phyloP scores from a whole-genome alignment of 2,113 vertebrate species.

The Corythornis madagascariensis region DNA sequence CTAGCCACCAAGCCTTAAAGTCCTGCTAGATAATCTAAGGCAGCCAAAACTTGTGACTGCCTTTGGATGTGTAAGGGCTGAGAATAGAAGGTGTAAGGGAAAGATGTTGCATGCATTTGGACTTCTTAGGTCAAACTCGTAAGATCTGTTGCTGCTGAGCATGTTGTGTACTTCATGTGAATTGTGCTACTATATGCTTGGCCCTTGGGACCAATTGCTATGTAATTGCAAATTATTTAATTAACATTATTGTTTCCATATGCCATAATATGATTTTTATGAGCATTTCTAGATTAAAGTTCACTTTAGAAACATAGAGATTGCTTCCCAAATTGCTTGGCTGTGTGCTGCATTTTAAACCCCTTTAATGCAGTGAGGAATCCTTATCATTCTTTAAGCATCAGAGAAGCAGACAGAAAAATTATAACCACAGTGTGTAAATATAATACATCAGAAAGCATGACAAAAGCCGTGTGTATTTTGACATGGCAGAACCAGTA shows the following conservation, averaged over 20 bases:
- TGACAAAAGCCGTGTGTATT: slow-evolving; percentile 2
- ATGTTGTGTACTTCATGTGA: background rate
- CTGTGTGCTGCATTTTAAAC: slow-evolving; percentile 51
- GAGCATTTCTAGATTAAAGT: slow-evolving; percentile 67
- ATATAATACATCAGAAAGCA: slow-evolving; percentile 1
- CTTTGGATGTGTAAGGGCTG: background rate
- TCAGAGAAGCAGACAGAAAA: slow-evolving; percentile 17
- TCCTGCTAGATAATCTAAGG: background rate
- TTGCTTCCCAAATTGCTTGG: slow-evolving; percentile 59
- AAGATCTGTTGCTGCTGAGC: background rate
- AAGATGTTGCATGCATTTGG: background rate
- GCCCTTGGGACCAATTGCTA: slow-evolving; percentile 46
- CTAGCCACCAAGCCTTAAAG: background rate
- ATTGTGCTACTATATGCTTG: slow-evolving; percentile 31
- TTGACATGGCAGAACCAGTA: background rate
- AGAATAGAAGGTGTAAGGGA: background rate
- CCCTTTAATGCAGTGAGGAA: background rate
- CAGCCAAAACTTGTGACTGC: background rate
- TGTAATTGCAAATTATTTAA: slow-evolving; percentile 71
- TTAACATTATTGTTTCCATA: slow-evolving; percentile 67
- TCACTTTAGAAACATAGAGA: slow-evolving; percentile 53
- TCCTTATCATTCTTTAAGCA: slow-evolving; percentile 29
- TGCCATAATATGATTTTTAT: slow-evolving; percentile 67
- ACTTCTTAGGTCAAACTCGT: slow-evolving; percentile 11
- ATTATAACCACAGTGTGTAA: background rate